phyloP scores from a whole-genome alignment of 1,140 invertebrate species.

The Holcopasites calliopsidis region DNA sequence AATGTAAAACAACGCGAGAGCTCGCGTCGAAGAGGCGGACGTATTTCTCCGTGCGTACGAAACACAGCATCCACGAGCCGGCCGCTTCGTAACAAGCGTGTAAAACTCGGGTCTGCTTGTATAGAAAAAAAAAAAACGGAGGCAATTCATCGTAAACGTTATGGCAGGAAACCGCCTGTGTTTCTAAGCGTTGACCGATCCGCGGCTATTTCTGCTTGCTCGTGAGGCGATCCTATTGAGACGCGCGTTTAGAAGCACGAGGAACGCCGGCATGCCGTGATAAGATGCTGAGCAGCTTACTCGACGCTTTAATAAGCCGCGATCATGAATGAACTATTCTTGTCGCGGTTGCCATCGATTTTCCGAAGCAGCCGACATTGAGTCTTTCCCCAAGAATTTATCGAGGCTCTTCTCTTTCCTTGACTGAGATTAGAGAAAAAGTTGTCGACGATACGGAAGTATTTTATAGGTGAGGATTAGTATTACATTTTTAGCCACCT shows the following conservation, averaged over 20 bases:
- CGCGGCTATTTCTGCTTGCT: slow-evolving; percentile 16
- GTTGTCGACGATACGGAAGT: no score
- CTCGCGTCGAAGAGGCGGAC: background rate
- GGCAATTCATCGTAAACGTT: slow-evolving; percentile 44
- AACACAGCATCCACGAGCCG: background rate
- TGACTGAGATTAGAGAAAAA: no score
- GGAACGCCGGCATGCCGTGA: background rate
- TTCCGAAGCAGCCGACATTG: background rate
- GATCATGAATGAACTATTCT: background rate
- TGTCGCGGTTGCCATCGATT: background rate
- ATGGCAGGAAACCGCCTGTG: no score
- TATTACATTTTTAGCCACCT: no score
- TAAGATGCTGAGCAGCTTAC: background rate
- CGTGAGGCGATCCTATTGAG: background rate
- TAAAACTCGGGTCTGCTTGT: slow-evolving; percentile 46
- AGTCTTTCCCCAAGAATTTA: no score
- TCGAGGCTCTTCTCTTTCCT: no score
- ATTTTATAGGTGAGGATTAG: no score
- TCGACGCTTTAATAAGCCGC: background rate
- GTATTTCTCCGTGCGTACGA: background rate
- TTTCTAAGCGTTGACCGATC: no score
- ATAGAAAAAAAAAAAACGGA: slow-evolving; percentile 21
- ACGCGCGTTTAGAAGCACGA: background rate
- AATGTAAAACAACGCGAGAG: slow-evolving; percentile 13
- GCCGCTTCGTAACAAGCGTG: slow-evolving; percentile 25